A percentile compares a stretch with the other conserved stretches of the same genome.
Evolutionary conservation across 2,888 invertebrate species (phyloP).

Genomic region (Oasisia sp.): DNA sequence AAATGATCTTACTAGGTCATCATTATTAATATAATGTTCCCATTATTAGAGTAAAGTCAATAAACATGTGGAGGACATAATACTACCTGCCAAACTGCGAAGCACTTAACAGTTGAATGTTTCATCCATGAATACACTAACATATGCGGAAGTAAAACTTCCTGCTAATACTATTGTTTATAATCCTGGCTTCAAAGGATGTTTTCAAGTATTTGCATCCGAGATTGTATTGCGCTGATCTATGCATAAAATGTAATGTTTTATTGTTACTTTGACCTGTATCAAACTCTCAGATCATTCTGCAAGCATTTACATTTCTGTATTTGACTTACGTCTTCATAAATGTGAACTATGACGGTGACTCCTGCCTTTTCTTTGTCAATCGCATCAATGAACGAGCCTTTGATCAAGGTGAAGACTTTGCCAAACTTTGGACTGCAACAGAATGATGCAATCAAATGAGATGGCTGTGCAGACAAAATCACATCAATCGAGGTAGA

Average conservation of each 20-base stretch:
- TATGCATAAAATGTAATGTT: too few relatives aligned
- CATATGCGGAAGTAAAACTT: too few relatives aligned
- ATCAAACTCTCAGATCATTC: background rate
- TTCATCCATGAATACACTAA: too few relatives aligned
- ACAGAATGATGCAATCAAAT: background rate
- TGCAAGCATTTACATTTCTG: background rate
- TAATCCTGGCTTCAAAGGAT: too few relatives aligned
- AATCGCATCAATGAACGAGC: conserved; percentile 85
- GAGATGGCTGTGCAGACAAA: background rate
- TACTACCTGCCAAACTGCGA: too few relatives aligned
- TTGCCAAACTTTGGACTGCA: conserved; percentile 76
- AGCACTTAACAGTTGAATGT: too few relatives aligned
- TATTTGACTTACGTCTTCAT: conserved; percentile 72
- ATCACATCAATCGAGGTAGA: background rate
- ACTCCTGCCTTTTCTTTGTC: conserved; percentile 87
- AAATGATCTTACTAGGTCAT: too few relatives aligned
- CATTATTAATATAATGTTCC: too few relatives aligned
- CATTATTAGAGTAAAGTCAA: too few relatives aligned
- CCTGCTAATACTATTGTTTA: too few relatives aligned
- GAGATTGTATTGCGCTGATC: too few relatives aligned
- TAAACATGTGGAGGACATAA: too few relatives aligned
- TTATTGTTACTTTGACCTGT: background rate
- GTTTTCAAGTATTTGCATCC: background rate
- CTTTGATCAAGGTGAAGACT: conserved; percentile 78
- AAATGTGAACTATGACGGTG: conserved; percentile 89